phyloP scores from a whole-genome alignment of 1,140 invertebrate species.

The Piezodorus guildinii region DNA sequence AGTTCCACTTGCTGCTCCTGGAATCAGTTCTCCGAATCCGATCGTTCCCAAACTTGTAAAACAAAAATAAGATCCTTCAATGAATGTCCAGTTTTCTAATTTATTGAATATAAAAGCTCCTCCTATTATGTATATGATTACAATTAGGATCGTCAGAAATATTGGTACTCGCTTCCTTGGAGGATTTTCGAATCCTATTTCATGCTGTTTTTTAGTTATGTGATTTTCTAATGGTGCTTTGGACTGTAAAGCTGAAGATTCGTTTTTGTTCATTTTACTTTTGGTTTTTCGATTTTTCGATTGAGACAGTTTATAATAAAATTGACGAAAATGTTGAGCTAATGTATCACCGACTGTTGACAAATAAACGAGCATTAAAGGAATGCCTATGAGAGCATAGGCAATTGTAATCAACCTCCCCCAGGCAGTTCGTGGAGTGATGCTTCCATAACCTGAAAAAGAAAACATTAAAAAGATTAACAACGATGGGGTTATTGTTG shows the following conservation, averaged over 20 bases:
- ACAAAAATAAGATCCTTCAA: conserved; percentile 90
- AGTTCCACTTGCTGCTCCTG: conserved; percentile 35
- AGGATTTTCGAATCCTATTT: conserved; percentile 14
- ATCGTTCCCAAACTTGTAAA: conserved; percentile 84
- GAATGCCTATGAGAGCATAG: conserved; percentile 81
- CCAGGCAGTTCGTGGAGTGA: conserved; percentile 78
- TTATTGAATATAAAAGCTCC: conserved; percentile 85
- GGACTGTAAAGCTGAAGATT: conserved; percentile 15
- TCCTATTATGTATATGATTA: conserved; percentile 78
- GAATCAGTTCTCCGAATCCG: conserved; percentile 74
- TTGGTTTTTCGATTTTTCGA: conserved; percentile 22
- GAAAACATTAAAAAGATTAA: neutral
- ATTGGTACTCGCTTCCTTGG: conserved; percentile 55
- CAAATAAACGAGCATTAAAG: conserved; percentile 79
- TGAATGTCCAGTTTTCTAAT: conserved; percentile 76
- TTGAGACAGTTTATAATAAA: conserved; percentile 29
- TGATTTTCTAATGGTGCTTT: conserved; percentile 26
- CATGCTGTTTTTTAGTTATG: conserved; percentile 24
- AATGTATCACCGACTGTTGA: conserved; percentile 71
- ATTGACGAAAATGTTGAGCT: conserved; percentile 34
- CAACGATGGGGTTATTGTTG: too few relatives aligned
- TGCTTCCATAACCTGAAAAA: conserved; percentile 75
- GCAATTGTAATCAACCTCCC: conserved; percentile 73
- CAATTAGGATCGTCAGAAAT: conserved; percentile 75
- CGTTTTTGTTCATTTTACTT: conserved; percentile 15